Evolutionary conservation across 2,113 vertebrate genomes (phyloP), one percentile per base, ranked within the genome.

Genomic region (Morone saxatilis): DNA sequence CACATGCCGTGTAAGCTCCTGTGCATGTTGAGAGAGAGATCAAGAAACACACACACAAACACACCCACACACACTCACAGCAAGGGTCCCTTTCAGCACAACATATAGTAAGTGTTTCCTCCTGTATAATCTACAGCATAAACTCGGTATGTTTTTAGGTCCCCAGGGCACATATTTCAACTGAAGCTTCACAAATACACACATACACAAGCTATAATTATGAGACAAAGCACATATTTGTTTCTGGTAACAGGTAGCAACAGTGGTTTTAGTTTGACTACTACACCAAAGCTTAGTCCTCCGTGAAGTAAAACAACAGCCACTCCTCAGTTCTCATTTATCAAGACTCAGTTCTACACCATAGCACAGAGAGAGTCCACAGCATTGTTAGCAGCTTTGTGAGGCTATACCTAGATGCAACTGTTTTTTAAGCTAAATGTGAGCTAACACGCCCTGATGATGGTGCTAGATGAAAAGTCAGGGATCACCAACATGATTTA

Each of bases 151-250:
- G 71, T 59, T 78, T 61, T 54, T 16, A 11, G 38, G 25, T 78
- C 89, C 68, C 19, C 19, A 0, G 63, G 90, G 81, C 85, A 88
- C n/a, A 91, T 76, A 77, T 77, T 89, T 90, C 31, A 61, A 67
- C 63, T 25, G 31, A 78, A 76, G 76, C 59, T 75, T 81, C 59
- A 72, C 22, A 76, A 68, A 74, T 57, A 79, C 66, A 83, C 60
- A 51, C 48, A 62, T 61, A 61, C 51, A 69, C 57, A 84, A 67
- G 69, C 73, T 84, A 67, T 81, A 89, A 88, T 85, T 91, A 90
- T 13, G 47, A 66, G 48, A 89, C 65, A 89, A 89, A 85, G 65
- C 40, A 68, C 74, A 86, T 77, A 63, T 89, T 86, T 86, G 71
- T 88, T 86, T 62, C 57, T 56, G 10, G 68, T 36, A 19, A 38